Conservation (phyloP, 2,888 invertebrate species). For the Habrosyne pyritoides region DNA sequence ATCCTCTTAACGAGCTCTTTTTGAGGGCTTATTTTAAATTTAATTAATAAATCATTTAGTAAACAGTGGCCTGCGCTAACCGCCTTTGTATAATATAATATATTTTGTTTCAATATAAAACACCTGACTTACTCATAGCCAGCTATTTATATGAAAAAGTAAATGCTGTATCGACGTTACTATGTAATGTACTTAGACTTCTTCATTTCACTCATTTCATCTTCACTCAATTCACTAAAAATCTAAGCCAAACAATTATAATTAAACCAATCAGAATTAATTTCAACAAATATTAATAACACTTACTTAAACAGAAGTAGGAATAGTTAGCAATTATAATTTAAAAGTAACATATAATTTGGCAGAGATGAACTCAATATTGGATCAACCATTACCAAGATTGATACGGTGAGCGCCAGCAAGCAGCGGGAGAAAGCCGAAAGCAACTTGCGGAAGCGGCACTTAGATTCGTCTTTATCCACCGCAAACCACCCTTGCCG, state of each 20-base stretch:
- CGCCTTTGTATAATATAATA: too few relatives aligned
- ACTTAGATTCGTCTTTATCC: conserved; percentile 56
- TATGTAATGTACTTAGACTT: too few relatives aligned
- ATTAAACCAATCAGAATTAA: too few relatives aligned
- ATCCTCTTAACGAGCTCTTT: conserved; percentile 65
- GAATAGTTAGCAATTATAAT: neutral
- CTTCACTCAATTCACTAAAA: too few relatives aligned
- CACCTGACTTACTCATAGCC: too few relatives aligned
- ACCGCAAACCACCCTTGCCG: conserved; percentile 30
- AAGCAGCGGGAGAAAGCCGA: conserved; percentile 26
- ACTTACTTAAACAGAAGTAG: too few relatives aligned
- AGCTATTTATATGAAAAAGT: too few relatives aligned
- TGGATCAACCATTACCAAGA: conserved; percentile 22
- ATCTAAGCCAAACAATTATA: too few relatives aligned
- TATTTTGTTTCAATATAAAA: too few relatives aligned
- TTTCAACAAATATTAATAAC: too few relatives aligned
- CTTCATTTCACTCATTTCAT: too few relatives aligned
- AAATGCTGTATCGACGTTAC: too few relatives aligned
- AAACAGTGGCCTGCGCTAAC: conserved; percentile 29
- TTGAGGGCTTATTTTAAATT: conserved; percentile 55
- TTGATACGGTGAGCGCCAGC: conserved; percentile 27
- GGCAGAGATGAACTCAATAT: neutral
- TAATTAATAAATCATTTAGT: conserved; percentile 58
- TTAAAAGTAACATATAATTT: neutral
- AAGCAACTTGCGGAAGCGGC: conserved; percentile 43